phyloP scores from a whole-genome alignment of 2,888 invertebrate genomes.

The Idaea dimidiata region DNA sequence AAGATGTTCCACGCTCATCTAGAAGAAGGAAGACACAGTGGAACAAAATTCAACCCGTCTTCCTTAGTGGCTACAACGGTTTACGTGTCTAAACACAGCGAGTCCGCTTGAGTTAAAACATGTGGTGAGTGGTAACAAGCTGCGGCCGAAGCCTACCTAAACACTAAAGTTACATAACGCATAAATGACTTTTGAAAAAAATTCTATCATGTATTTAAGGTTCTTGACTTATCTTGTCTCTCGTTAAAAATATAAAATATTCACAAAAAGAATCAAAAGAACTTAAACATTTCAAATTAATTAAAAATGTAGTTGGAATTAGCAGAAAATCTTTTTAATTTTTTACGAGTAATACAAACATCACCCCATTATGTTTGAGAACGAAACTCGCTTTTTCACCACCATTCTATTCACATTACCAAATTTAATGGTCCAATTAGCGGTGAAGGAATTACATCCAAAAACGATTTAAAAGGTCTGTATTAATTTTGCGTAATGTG shows the following conservation, averaged over 20 bases:
- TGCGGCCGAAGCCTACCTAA: too few species aligned
- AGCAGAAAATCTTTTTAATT: background rate
- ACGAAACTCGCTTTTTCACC: conserved; percentile 6
- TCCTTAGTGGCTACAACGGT: too few species aligned
- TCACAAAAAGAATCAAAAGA: background rate
- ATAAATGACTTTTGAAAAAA: too few species aligned
- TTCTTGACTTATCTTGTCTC: conserved; percentile 5
- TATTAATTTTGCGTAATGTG: conserved; percentile 30
- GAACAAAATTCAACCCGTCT: too few species aligned
- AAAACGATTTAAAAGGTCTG: conserved; percentile 17
- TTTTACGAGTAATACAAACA: background rate
- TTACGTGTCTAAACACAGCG: too few species aligned
- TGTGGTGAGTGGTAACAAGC: too few species aligned
- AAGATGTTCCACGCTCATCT: too few species aligned
- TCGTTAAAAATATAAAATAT: background rate
- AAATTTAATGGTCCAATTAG: conserved; percentile 18
- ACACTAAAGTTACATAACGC: too few species aligned
- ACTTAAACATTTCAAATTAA: background rate
- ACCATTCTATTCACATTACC: conserved; percentile 3
- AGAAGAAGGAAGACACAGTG: too few species aligned
- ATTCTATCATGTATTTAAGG: too few species aligned
- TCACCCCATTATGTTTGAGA: background rate
- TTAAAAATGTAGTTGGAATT: background rate
- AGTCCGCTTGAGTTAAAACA: too few species aligned
- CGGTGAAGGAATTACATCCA: conserved; percentile 11